Conservation (phyloP, 1,140 invertebrate genomes). For the Oreohelix idahoensis region DNA sequence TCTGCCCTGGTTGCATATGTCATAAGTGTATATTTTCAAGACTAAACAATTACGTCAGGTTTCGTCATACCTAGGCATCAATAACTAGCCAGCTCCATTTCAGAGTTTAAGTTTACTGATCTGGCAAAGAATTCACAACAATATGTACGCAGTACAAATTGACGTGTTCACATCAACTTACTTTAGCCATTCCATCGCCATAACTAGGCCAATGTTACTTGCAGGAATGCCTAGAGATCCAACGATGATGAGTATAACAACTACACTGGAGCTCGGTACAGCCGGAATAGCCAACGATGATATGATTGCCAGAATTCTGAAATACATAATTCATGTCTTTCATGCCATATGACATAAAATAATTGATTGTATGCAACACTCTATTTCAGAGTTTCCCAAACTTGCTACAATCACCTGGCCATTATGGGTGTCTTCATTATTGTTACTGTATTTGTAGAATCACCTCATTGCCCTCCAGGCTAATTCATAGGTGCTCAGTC, state of each 20-base stretch:
- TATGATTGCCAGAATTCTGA: constrained; percentile 47
- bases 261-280: constrained; percentile 51
- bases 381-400: too few species aligned
- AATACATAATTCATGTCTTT: too few species aligned
- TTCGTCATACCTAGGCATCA: neutral
- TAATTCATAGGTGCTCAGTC: too few species aligned
- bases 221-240: constrained; percentile 47
- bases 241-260: constrained; percentile 54
- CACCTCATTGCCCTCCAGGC: too few species aligned
- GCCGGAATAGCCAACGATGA: constrained; percentile 50
- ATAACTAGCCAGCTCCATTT: neutral
- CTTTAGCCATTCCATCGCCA: constrained; percentile 92
- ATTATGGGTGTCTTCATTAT: too few species aligned
- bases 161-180: constrained; percentile 76
- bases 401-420: too few species aligned
- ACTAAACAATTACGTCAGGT: neutral
- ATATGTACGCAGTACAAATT: neutral
- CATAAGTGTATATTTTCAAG: neutral
- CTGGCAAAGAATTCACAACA: neutral
- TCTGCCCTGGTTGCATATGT: too few species aligned
- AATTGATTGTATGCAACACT: too few species aligned
- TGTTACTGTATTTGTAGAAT: too few species aligned
- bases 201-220: constrained; percentile 86
- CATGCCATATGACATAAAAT: too few species aligned
- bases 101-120: neutral